Evolutionary conservation across 2,888 invertebrate genomes (phyloP), one percentile per base, ranked within the genome.

Genomic region (Conops quadrifasciatus): DNA sequence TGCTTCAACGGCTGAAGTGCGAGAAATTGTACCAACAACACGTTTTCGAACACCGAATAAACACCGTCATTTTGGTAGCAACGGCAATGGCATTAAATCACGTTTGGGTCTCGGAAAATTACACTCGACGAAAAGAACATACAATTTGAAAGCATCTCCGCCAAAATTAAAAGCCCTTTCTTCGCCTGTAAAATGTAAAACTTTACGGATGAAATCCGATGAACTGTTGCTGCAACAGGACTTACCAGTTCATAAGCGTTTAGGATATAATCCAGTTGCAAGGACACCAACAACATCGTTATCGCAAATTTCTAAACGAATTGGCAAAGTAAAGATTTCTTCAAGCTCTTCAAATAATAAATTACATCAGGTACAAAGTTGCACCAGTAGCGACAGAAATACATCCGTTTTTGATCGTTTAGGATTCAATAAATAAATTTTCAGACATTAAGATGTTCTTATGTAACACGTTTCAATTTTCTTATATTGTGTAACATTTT

Each of bases 1-100:
- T 69, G 86, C 86, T 3, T 81, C 85, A 0, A 85, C 84, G 16
- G 86, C 86, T 2, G 86, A 86, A 76, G 84, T 86, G 13, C 78
- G 84, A n/a, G 86, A 86, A 78, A 85, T 86, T 9, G 80, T 81
- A 0, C 78, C 85, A 2, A 72, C 73, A 2, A 73, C 79, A 7
- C 76, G 75, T 26, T 24, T 64, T 21, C 73, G n/a, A 60, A n/a
- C 72, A 16, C 75, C 75, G n/a, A 75, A 73, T 28, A 76, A 75
- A 21, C 70, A 71, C 3, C 60, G 69, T 19, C 70, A 58, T 51
- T 71, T 47, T 47, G 65, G 75, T 62, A 62, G 73, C 71, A n/a
- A 75, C 24, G 68, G 75, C 11, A 77, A 77, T 26, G 77, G 71
- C 13, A 74, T 84, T 0, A 83, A 83, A 70, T 74, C 82, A 0